phyloP scores from a whole-genome alignment of 2,797 vertebrate genomes.

The Erethizon dorsatum region DNA sequence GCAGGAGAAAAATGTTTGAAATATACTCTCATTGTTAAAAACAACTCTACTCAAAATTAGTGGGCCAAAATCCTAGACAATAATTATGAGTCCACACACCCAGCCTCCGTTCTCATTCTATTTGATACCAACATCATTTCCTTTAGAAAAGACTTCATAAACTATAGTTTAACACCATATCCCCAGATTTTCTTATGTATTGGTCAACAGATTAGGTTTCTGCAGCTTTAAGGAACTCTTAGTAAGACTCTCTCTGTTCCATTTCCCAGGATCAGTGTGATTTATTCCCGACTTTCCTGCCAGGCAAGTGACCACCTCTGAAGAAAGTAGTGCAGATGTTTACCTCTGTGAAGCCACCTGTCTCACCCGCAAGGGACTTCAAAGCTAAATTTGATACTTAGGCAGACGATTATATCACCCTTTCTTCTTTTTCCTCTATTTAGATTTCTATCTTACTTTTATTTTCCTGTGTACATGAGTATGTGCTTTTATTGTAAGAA shows the following conservation, averaged over 20 bases:
- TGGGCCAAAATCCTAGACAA: neutral
- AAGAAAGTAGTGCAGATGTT: neutral
- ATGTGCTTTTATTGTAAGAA: constrained; percentile 3
- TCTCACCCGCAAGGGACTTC: neutral
- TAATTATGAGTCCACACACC: constrained; percentile 2
- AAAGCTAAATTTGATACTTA: constrained; percentile 18
- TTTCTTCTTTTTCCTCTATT: neutral
- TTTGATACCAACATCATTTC: neutral
- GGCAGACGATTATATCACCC: neutral
- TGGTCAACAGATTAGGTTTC: neutral
- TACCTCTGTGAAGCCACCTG: neutral
- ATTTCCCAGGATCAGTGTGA: neutral
- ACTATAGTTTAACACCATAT: neutral
- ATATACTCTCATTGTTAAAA: neutral
- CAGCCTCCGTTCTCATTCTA: neutral
- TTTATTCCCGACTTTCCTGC: neutral
- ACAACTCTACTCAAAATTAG: neutral
- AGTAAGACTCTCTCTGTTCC: neutral
- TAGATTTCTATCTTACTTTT: neutral
- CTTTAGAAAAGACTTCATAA: neutral
- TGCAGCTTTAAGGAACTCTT: neutral
- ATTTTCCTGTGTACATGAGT: neutral
- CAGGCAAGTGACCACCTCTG: neutral
- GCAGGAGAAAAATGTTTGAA: neutral
- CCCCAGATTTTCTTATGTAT: neutral